These are phyloP conservation scores for Vireo griseus DNA, from an alignment of 2,797 vertebrate genomes.

Conservation along the genomic window DNA sequence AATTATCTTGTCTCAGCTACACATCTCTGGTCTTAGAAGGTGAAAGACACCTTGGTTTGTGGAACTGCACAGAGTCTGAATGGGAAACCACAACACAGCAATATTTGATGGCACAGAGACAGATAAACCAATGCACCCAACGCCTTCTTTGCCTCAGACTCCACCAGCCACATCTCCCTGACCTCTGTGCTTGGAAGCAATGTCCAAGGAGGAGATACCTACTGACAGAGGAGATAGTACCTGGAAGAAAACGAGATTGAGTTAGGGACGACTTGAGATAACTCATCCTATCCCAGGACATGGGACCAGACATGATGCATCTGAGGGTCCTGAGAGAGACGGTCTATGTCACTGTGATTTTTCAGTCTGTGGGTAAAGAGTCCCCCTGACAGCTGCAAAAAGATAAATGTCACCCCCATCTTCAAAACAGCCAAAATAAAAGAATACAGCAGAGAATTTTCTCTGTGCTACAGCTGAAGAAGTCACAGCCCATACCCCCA, in stretches of 20 bases:
- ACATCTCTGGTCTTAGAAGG: not conserved
- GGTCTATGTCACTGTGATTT: not conserved
- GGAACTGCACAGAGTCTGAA: not conserved
- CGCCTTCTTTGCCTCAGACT: not conserved
- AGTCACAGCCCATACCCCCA: not conserved
- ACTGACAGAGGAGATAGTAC: too few relatives aligned
- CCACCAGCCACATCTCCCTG: not conserved
- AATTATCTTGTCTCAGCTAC: not conserved
- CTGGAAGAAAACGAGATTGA: not conserved
- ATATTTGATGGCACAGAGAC: not conserved
- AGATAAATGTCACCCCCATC: not conserved
- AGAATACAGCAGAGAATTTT: not conserved
- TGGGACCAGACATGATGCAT: accelerated
- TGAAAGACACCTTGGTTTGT: not conserved
- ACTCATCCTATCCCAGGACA: not conserved
- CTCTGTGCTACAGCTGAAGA: not conserved
- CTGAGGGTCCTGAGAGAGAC: not conserved
- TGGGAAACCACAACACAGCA: not conserved
- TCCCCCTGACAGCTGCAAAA: not conserved
- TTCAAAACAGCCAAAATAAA: not conserved
- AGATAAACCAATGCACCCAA: not conserved
- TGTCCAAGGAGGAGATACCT: not conserved
- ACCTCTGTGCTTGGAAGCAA: not conserved
- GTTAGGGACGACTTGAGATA: not conserved
- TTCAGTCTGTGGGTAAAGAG: not conserved